Percentiles rank a stretch among this genome's conserved stretches.
Evolutionary conservation across 2,888 invertebrate genomes (phyloP).

Genomic region (Spisula solida): DNA sequence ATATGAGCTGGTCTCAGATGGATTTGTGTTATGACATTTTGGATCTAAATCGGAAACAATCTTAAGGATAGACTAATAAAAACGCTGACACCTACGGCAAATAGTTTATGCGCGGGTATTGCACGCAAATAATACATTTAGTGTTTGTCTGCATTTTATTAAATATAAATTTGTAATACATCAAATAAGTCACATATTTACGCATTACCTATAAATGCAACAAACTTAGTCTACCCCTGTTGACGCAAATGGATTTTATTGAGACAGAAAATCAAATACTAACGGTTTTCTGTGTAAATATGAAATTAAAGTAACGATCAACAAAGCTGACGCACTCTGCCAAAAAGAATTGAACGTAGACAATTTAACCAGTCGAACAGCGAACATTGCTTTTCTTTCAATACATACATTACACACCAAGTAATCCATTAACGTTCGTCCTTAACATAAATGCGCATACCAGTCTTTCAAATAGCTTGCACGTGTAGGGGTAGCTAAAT

Average conservation of each 20-base stretch:
- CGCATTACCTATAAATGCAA: not conserved
- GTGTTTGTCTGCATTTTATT: not conserved
- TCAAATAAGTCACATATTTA: not conserved
- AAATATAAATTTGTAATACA: not conserved
- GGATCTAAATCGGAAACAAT: not conserved
- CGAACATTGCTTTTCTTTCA: not conserved
- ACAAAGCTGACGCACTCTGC: not conserved
- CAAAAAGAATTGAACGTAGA: not conserved
- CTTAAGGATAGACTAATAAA: not conserved
- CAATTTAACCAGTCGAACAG: not conserved
- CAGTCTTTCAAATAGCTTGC: not conserved
- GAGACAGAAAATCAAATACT: not conserved
- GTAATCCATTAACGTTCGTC: not conserved
- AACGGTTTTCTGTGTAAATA: not conserved
- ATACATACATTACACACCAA: not conserved
- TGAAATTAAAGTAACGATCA: not conserved
- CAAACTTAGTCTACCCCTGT: not conserved
- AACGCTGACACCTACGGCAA: not conserved
- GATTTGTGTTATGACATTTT: conserved; percentile 3
- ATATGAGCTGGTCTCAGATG: not conserved
- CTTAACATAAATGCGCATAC: not conserved
- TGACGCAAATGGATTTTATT: not conserved
- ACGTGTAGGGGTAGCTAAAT: not conserved
- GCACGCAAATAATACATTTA: not conserved
- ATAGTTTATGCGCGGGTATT: not conserved